Evolutionary conservation across 2,797 vertebrate species (phyloP).

Genomic region (Ctenopoma kingsleyae): DNA sequence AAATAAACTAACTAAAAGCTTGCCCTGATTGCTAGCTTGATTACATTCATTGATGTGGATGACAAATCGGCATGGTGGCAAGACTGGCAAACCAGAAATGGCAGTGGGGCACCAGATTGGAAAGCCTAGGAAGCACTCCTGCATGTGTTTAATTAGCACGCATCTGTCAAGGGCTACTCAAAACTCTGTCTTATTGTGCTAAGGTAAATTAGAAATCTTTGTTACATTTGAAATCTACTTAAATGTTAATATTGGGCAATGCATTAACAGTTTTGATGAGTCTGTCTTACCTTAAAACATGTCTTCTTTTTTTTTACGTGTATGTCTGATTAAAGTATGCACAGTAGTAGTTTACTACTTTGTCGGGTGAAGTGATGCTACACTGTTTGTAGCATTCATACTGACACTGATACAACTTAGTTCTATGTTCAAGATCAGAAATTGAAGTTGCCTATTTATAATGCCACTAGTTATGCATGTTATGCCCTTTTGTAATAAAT

Average conservation of each 20-base stretch:
- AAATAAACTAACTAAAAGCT: slow-evolving; percentile 43
- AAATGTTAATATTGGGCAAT: slow-evolving; percentile 7
- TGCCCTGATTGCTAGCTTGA: slow-evolving; percentile 70
- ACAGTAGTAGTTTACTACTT: not conserved
- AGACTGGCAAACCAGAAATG: slow-evolving; percentile 39
- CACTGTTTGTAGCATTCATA: not conserved
- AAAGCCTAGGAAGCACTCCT: slow-evolving; percentile 53
- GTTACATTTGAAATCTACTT: slow-evolving; percentile 20
- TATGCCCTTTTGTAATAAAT: not conserved
- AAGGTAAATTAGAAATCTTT: slow-evolving; percentile 27
- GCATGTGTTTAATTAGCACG: slow-evolving; percentile 67
- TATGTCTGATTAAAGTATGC: too few relatives aligned
- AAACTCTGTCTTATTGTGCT: slow-evolving; percentile 16
- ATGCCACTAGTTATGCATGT: not conserved
- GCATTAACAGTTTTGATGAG: slow-evolving; percentile 1
- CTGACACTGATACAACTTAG: slow-evolving; percentile 4
- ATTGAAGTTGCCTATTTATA: not conserved
- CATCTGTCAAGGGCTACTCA: slow-evolving; percentile 42
- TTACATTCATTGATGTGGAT: slow-evolving; percentile 71
- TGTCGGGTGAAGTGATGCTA: not conserved
- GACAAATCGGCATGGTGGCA: slow-evolving; percentile 55
- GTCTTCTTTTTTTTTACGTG: not conserved
- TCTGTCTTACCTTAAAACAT: not conserved
- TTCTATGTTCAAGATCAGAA: slow-evolving; percentile 1
- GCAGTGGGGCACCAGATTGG: slow-evolving; percentile 43